These are phyloP conservation scores for Thamnophis elegans DNA, from an alignment of 2,797 vertebrate species.

Conservation along the genomic window DNA sequence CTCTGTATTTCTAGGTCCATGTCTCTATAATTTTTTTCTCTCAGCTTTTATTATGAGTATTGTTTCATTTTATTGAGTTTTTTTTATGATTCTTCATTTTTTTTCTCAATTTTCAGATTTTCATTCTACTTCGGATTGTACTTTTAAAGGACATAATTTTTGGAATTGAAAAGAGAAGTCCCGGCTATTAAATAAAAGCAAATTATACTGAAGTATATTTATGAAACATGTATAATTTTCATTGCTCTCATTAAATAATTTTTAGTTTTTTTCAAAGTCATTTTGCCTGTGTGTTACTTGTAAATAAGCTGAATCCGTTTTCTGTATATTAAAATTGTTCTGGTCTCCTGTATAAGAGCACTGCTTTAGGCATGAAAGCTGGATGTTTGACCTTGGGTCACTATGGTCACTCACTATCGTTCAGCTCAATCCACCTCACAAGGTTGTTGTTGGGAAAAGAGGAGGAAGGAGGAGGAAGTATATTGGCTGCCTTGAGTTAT, in stretches of 20 bases:
- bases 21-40: not conserved
- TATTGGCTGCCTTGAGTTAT: not conserved
- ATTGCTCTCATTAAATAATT: constrained; percentile 6
- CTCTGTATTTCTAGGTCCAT: constrained; percentile 26
- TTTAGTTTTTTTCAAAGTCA: constrained; percentile 16
- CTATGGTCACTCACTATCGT: not conserved
- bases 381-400: not conserved
- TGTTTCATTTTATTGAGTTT: not conserved
- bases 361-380: not conserved
- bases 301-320: constrained; percentile 5
- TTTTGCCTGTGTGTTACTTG: constrained; percentile 16
- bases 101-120: not conserved
- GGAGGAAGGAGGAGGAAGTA: not conserved
- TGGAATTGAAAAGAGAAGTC: constrained; percentile 22
- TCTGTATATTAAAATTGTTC: not conserved
- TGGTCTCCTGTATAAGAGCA: not conserved
- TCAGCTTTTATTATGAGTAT: not conserved
- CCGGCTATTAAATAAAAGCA: not conserved
- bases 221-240: not conserved
- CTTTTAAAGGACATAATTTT: constrained; percentile 9
- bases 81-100: constrained; percentile 10
- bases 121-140: constrained; percentile 13
- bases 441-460: not conserved
- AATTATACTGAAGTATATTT: constrained; percentile 2
- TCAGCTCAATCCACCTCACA: not conserved